These are phyloP conservation scores for Apocheima hispidaria DNA, from an alignment of 2,888 invertebrate species.

Conservation along the genomic window DNA sequence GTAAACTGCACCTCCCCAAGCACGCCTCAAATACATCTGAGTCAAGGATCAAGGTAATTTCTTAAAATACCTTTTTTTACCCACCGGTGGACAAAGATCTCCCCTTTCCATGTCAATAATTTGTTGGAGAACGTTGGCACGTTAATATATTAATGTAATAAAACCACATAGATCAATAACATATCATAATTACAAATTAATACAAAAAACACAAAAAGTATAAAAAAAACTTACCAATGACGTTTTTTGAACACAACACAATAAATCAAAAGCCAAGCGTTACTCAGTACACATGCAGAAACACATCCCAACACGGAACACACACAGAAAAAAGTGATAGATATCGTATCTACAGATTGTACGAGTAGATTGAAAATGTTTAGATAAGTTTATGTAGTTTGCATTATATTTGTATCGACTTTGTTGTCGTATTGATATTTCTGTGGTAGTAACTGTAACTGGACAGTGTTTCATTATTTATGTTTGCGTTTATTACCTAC, in stretches of 20 bases:
- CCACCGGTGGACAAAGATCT: no score
- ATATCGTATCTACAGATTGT: background rate
- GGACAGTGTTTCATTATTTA: background rate
- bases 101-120: no score
- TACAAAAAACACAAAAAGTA: background rate
- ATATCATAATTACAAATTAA: background rate
- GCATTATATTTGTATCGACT: background rate
- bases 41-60: no score
- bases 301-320: constrained; percentile 15
- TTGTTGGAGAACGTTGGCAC: no score
- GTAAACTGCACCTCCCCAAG: no score
- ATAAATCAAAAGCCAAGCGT: constrained; percentile 55
- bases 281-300: constrained; percentile 35
- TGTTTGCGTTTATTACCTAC: background rate
- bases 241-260: constrained; percentile 34
- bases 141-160: no score
- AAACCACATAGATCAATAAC: no score
- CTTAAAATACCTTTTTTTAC: no score
- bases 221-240: constrained; percentile 46
- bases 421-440: background rate
- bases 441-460: background rate
- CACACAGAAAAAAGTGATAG: constrained; percentile 1
- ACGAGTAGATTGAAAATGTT: background rate
- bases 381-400: background rate
- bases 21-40: no score